Percentiles rank a stretch among this genome's conserved stretches.
phyloP scores from a whole-genome alignment of 2,113 vertebrate genomes.

The Dipodomys stephensi region DNA sequence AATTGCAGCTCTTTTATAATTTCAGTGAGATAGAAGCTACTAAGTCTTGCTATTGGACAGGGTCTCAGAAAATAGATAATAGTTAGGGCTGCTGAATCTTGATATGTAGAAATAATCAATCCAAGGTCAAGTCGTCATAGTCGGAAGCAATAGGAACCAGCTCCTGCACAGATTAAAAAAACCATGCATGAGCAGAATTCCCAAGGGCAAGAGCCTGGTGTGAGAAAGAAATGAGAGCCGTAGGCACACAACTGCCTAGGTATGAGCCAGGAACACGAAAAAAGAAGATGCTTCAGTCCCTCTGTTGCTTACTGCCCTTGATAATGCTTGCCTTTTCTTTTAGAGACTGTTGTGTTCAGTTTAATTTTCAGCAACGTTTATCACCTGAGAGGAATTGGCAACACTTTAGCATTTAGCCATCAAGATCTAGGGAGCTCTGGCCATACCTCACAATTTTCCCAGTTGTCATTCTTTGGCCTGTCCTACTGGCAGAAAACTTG shows the following conservation, averaged over 20 bases:
- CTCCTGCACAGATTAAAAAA: conserved; percentile 23
- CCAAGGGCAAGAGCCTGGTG: not conserved
- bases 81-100: conserved; percentile 44
- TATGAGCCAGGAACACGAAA: not conserved
- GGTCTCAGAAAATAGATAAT: conserved; percentile 57
- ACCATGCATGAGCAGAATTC: conserved; percentile 48
- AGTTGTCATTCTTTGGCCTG: not conserved
- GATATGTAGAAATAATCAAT: conserved; percentile 46
- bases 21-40: conserved; percentile 53
- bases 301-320: not conserved
- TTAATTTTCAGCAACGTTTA: conserved; percentile 48
- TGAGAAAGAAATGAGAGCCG: not conserved
- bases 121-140: conserved; percentile 51
- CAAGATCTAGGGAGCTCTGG: not conserved
- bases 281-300: conserved; percentile 20
- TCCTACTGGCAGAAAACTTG: not conserved
- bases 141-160: not conserved
- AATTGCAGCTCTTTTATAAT: conserved; percentile 53
- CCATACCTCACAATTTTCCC: not conserved
- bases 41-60: conserved; percentile 50
- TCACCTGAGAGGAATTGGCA: not conserved
- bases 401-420: conserved; percentile 17
- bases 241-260: not conserved
- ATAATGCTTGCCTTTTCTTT: conserved; percentile 30
- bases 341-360: conserved; percentile 3